Evolutionary conservation across 1,140 invertebrate genomes (phyloP), one percentile per base, ranked within the genome.

Genomic region (Panulirus ornatus): DNA sequence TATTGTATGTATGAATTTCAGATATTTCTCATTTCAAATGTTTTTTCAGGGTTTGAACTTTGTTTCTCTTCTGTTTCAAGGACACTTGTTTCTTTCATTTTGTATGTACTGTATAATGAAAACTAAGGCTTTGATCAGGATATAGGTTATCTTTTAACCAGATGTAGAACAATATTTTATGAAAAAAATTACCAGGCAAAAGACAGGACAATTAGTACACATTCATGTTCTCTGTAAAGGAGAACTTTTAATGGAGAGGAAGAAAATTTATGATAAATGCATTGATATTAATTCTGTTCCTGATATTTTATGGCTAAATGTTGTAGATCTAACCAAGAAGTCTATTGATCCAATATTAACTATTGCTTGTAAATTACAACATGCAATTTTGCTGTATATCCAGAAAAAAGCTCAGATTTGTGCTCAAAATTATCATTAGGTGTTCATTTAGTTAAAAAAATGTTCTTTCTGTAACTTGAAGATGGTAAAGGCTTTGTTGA

Each of bases 271-370:
- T 44, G 36, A 36, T 36, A 87, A 71, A 88, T 27, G 78, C 70
- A 88, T 78, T 87, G 75, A 78, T 36, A 63, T 82, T 66, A 47
- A 42, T 70, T 81, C 34, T 71, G 86, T 88, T 88, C 78, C 71
- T 88, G 81, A 79, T 88, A 78, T 78, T 78, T 87, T 78, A 78
- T 87, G 84, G 84, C 84, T 87, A 79, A 63, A 81, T 88, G 85
- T 88, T 88, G 85, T 88, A 78, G 76, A 70, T 63, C 40, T 81
- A 71, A 66, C 38, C 42, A 58, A 79, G 51, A 79, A 79, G 79
- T 70, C n/a, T 88, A 79, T 66, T 66, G 54, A 38, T 86, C 54
- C 47, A 83, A 47, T 86, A 73, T 76, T 86, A 71, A 86, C 70
- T 75, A 19, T 70, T 86, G 36, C 71, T 40, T 76, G 71, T 86